Evolutionary conservation across 2,113 vertebrate genomes (phyloP).

Genomic region (Pseudorectes ferrugineus): DNA sequence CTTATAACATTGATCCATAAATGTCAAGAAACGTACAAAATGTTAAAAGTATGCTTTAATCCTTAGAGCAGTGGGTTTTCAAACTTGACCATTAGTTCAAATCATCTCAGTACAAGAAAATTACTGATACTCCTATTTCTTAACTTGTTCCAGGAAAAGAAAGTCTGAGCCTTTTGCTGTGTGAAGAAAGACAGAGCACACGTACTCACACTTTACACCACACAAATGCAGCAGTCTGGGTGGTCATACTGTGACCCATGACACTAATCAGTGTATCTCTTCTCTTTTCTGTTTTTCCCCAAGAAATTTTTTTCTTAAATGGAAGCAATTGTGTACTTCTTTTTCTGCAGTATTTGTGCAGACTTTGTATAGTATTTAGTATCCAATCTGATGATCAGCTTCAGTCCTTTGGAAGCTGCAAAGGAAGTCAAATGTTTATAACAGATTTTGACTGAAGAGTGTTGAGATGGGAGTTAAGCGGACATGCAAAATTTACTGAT

Average conservation of each 20-base stretch:
- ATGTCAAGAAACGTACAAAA: neutral
- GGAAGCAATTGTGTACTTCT: rapidly evolving
- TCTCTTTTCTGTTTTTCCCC: neutral
- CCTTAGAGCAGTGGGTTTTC: neutral
- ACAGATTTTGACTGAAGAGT: neutral
- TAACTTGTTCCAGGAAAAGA: neutral
- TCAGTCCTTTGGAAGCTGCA: neutral
- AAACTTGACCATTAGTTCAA: neutral
- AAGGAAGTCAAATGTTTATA: neutral
- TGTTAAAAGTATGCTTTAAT: neutral
- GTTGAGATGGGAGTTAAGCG: neutral
- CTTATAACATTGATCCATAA: neutral
- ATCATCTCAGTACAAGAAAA: neutral
- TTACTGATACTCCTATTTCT: neutral
- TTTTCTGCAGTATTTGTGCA: neutral
- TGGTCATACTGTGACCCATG: neutral
- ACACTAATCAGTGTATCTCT: neutral
- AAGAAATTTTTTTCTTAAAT: neutral
- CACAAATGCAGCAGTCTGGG: neutral
- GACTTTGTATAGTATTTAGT: neutral
- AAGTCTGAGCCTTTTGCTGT: neutral
- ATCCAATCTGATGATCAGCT: neutral
- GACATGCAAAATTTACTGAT: neutral
- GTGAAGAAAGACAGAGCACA: neutral
- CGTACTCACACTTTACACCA: neutral